Base-by-base conservation (phyloP, 2,113 vertebrate species). In the Hiodon alosoides region DNA sequence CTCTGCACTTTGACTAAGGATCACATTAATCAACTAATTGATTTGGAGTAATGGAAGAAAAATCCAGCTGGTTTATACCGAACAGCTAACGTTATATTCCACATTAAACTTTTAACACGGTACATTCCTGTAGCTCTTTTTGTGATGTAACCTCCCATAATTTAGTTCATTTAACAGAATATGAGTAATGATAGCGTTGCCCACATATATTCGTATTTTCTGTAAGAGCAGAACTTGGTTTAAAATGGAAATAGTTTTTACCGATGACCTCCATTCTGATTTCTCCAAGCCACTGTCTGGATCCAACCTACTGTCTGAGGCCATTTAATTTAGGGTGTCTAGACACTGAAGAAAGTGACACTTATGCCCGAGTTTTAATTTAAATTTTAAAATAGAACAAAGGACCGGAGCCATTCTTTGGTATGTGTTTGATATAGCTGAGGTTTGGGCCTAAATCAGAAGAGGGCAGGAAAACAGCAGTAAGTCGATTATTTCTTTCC, bases 171-270 rank as follows among this genome's bases (percentile, higher is more conserved):
- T 60, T 60, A 8, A 10, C 59, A 14, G 59, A 11, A 4, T 7
- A 11, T 60, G n/a, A 13, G 59, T 2, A 60, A 60, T 60, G 59
- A 10, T 4, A 60, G 59, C 2, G 31, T 31, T 31, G 31, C 31
- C 31, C 31, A 31, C 31, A 31, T 31, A 31, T 31, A 31, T 31
- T 31, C 31, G 31, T 31, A 31, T 31, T 31, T 31, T 2, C 31
- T 31, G 31, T 31, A 47, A 48, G 50, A 14, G 2, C 3, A 48
- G 13, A 67, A 14, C 46, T 51, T 57, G 54, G 53, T 54, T 57
- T 13, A 14, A n/a, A 70, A 58, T 57, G 47, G 58, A 59, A 59
- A 58, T 70, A 62, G 16, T 72, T 72, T 72, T 72, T n/a, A 60
- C 14, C 2, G 6, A 61, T 60, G 70, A 57, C 48, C 7, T 72